Evolutionary conservation across 2,888 invertebrate species (phyloP), one percentile per base, ranked within the genome.

Genomic region (Sussaba pulchella): DNA sequence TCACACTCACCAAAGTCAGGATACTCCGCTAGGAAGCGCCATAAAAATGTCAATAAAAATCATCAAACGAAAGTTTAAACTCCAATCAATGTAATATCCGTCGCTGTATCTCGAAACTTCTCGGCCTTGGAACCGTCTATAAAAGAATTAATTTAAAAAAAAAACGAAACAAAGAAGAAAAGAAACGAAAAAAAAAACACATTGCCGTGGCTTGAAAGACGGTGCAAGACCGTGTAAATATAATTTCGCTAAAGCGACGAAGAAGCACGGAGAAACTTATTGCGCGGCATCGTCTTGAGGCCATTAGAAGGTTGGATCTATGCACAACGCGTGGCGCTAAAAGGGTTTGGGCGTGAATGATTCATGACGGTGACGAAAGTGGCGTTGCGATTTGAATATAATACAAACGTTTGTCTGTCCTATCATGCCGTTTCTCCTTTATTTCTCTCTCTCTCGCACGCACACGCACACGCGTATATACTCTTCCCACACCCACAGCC

Each of bases 301-400:
- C 75, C 71, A 79, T 79, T 70, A 71, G 69, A 31, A 75, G 59
- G 36, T 67, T 39, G 26, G 47, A 39, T 6, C 54, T 57, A 6
- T 36, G 64, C 39, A 54, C 70, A 52, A 59, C 17, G 50, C 21
- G 52, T 31, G 73, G 71, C 71, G 66, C 50, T 71, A 70, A 77
- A 74, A 79, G 71, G 70, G 59, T 43, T n/a, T 70, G 69, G 59
- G 79, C 71, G 76, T 76, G 76, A 79, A 82, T 82, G 80, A 82
- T 80, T 82, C 82, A 82, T 77, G 73, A 77, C 73, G 72, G 31
- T 80, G 70, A 59, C 70, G 82, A 82, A 80, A 82, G 57, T 61
- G 8, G 52, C 63, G 57, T 21, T 50, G 71, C 50, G 24, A 82
- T 80, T 79, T 71, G 66, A 82, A 80, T 77, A 77, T 73, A 79